Base-by-base conservation (phyloP, 2,888 invertebrate species). In the Tinea trinotella region DNA sequence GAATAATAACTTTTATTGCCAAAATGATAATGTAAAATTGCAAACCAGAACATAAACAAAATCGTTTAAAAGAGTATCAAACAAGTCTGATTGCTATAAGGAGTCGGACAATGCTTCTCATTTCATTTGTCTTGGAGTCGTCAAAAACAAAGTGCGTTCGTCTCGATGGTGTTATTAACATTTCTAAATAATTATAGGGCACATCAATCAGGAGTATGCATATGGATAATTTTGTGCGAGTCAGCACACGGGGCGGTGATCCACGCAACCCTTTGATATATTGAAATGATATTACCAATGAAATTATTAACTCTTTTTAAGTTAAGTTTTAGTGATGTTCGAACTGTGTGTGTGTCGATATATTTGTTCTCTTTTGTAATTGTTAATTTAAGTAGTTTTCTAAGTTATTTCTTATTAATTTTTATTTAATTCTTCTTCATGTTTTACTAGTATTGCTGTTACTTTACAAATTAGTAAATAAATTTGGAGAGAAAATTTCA, bases 121-220 rank as follows among this genome's bases (percentile, higher is more conserved):
- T 84, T 83, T 81, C 76, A 80, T 83, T 84, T 76, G 83, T 83
- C 84, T 85, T 80, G 74, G n/a, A 81, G 78, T 82, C 83, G 76
- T 82, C 83, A 80, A 72, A 81, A 82, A 82, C 82, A 80, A 78
- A 85, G 83, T 83, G 82, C 78, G 73, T 75, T 76, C 75, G 71
- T 80, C 77, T 68, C 80, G 69, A 76, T 74, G 78, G 81, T 87
- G 78, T 86, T 87, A 87, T 87, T 87, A 87, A 77, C 80, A 79
- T 80, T 86, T 87, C 87, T 73, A 76, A 76, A 84, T 87, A 86
- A 87, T 87, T 87, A 87, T 80, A 85, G 82, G 75, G 80, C 72
- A 79, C 87, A 86, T 87, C 87, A 86, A 85, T 87, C 87, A 87
- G 71, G 66, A 70, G 66, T 72, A 83, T 81, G 83, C 83, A 84